Percentiles rank a stretch among this genome's conserved stretches.
Evolutionary conservation across 2,797 vertebrate species (phyloP).

Genomic region (Anabas testudineus): DNA sequence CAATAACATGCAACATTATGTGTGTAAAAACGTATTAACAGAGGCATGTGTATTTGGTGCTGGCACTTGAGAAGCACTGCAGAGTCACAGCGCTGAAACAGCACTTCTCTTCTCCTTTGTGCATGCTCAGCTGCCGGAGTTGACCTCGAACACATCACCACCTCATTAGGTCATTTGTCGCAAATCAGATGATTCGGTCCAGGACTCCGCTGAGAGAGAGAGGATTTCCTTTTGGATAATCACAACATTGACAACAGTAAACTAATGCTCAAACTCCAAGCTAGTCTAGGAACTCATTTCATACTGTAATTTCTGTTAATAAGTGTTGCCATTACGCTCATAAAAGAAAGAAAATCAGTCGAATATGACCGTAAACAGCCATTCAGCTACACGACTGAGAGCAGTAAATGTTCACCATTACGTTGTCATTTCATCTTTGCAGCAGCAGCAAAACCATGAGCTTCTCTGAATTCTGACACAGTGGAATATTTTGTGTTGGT

Average conservation of each 20-base stretch:
- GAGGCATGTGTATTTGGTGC: constrained; percentile 17
- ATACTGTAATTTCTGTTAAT: too few species aligned
- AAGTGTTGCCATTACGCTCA: too few species aligned
- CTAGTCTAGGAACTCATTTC: too few species aligned
- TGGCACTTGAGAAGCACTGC: constrained; percentile 39
- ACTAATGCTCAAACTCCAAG: background rate
- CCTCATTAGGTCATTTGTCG: constrained; percentile 57
- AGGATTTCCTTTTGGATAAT: rapidly evolving
- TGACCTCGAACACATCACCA: constrained; percentile 47
- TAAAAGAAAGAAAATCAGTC: too few species aligned
- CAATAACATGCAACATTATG: background rate
- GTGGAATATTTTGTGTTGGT: background rate
- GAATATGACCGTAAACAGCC: too few species aligned
- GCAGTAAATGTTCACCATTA: background rate
- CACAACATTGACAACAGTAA: background rate
- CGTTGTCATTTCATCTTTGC: background rate
- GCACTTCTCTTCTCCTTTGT: constrained; percentile 8
- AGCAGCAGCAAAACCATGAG: background rate
- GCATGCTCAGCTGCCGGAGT: constrained; percentile 17
- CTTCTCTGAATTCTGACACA: background rate
- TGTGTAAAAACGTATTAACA: constrained; percentile 49
- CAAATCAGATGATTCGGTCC: constrained; percentile 7
- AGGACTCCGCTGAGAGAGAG: background rate
- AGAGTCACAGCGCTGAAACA: constrained; percentile 49
- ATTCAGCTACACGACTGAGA: background rate